A percentile compares a stretch with the other conserved stretches of the same genome.
These are phyloP conservation scores for Cyprinus carpio DNA, from an alignment of 2,113 vertebrate species.

Conservation along the genomic window DNA sequence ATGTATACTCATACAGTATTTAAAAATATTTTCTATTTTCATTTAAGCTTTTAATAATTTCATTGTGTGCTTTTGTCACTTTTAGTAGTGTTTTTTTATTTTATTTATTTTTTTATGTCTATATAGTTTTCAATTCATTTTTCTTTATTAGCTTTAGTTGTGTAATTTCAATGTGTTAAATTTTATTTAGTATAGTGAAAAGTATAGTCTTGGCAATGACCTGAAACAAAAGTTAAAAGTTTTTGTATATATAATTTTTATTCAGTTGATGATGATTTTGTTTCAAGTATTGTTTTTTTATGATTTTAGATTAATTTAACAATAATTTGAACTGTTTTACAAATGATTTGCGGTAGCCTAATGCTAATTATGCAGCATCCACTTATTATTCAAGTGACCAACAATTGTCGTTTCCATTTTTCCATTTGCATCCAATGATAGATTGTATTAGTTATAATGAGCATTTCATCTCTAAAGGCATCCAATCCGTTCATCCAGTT, in stretches of 20 bases:
- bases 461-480: conserved; percentile 29
- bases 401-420: conserved; percentile 7
- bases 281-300: too few species aligned
- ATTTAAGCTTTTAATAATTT: too few species aligned
- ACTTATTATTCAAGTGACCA: conserved; percentile 37
- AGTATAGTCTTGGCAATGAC: neutral
- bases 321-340: neutral
- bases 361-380: conserved; percentile 12
- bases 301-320: neutral
- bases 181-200: neutral
- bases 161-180: neutral
- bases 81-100: neutral
- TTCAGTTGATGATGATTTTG: neutral
- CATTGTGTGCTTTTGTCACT: too few species aligned
- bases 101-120: too few species aligned
- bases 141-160: neutral
- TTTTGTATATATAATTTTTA: neutral
- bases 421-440: neutral
- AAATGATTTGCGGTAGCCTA: neutral
- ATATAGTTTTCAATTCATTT: neutral
- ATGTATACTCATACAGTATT: too few species aligned
- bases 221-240: neutral
- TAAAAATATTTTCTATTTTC: too few species aligned
- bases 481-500: conserved; percentile 3
- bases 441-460: conserved; percentile 15